Evolutionary conservation across 2,888 invertebrate species (phyloP).

Genomic region (Therioaphis trifolii): DNA sequence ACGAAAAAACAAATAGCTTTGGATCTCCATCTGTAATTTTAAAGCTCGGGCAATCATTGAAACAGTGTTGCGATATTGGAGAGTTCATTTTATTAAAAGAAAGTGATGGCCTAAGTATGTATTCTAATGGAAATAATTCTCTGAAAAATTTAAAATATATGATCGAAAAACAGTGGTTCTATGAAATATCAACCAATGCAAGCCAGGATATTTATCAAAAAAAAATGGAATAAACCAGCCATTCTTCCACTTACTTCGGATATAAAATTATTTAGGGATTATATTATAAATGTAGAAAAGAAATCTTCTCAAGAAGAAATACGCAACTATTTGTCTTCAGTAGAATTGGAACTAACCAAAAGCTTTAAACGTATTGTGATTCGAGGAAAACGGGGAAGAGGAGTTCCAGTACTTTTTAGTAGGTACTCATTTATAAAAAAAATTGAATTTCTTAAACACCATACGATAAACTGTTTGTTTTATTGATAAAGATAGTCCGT

Average conservation of each 20-base stretch:
- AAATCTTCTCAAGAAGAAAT: constrained; percentile 4
- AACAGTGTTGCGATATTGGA: neutral
- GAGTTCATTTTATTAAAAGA: neutral
- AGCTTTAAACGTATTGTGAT: neutral
- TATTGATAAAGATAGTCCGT: too few relatives aligned
- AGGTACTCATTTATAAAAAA: too few relatives aligned
- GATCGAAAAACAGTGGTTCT: neutral
- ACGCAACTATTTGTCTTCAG: neutral
- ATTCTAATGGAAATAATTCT: too few relatives aligned
- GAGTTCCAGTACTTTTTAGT: too few relatives aligned
- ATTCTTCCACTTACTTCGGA: neutral
- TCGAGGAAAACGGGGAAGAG: too few relatives aligned
- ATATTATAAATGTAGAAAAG: neutral
- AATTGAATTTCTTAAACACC: too few relatives aligned
- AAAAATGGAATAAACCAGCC: constrained; percentile 13
- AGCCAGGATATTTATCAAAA: neutral
- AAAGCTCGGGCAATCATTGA: neutral
- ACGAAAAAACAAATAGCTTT: neutral
- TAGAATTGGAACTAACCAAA: neutral
- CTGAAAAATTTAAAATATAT: too few relatives aligned
- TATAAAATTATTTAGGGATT: constrained; percentile 15
- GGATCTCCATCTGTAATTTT: neutral
- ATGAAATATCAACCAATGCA: neutral
- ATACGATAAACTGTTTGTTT: too few relatives aligned
- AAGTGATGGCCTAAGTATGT: too few relatives aligned